Conservation (phyloP, 2,888 invertebrate species). For the Drosophila kanekoi region DNA sequence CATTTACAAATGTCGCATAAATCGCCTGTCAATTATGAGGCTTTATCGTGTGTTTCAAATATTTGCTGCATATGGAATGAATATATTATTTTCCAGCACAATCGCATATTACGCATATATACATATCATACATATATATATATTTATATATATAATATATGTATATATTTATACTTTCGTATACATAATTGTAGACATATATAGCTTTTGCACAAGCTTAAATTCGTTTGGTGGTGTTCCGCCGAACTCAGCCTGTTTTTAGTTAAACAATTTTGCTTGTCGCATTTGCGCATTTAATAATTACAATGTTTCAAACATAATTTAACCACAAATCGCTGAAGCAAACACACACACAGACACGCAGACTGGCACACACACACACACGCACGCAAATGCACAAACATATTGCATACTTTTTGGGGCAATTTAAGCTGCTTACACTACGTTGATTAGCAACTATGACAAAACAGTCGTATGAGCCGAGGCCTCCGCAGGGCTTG, state of each 20-base stretch:
- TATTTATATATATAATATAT: constrained; percentile 7
- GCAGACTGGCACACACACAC: background rate
- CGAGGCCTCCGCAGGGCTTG: background rate
- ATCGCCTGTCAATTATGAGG: constrained; percentile 76
- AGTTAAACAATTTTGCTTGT: constrained; percentile 46
- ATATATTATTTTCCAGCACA: constrained; percentile 48
- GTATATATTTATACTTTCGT: background rate
- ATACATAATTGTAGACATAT: background rate
- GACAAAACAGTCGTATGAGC: constrained; percentile 36
- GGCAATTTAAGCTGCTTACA: constrained; percentile 53
- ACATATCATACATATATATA: background rate
- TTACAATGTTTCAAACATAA: constrained; percentile 54
- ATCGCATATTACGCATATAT: constrained; percentile 6
- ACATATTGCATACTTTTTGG: constrained; percentile 65
- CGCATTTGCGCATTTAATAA: constrained; percentile 43
- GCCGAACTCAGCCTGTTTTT: constrained; percentile 1
- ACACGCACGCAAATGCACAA: constrained; percentile 25
- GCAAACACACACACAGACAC: constrained; percentile 11
- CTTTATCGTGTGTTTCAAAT: constrained; percentile 63
- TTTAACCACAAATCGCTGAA: constrained; percentile 65
- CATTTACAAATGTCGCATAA: constrained; percentile 65
- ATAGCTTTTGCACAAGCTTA: no score
- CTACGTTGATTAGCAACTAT: constrained; percentile 51
- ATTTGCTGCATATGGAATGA: constrained; percentile 48
- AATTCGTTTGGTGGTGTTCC: background rate